Evolutionary conservation across 92 coral and sea anemone genomes (phyloP).

Genomic region (Phenganax marumi): DNA sequence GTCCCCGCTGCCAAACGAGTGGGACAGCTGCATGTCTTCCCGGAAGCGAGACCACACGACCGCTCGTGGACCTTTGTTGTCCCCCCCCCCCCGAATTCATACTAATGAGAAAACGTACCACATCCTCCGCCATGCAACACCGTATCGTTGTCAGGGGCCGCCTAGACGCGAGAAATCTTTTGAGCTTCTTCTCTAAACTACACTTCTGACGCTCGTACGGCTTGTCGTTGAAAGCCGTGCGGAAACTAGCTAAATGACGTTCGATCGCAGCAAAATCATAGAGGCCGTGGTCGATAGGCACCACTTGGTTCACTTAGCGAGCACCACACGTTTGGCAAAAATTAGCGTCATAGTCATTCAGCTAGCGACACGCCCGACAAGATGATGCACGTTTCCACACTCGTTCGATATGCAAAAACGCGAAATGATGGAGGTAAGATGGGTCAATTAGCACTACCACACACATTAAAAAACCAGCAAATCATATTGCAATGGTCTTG

Average conservation of each 20-base stretch:
- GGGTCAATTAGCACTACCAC: constrained; percentile 1
- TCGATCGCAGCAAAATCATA: constrained; percentile 15
- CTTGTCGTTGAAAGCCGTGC: neutral
- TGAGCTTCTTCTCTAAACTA: constrained; percentile 40
- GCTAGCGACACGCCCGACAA: constrained; percentile 1
- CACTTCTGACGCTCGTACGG: constrained; percentile 56
- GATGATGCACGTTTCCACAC: constrained; percentile 26
- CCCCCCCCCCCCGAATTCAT: constrained; percentile 25
- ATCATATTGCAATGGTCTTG: constrained; percentile 59
- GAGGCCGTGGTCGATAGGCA: neutral
- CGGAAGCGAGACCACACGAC: neutral
- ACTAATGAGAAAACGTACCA: too few species aligned
- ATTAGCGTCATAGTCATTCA: constrained; percentile 33
- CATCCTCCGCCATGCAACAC: too few species aligned
- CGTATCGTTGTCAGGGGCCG: constrained; percentile 31
- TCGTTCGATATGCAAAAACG: neutral
- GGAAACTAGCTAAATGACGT: neutral
- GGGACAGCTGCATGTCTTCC: constrained; percentile 34
- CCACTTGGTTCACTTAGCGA: neutral
- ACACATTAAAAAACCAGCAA: constrained; percentile 60
- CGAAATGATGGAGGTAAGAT: too few species aligned
- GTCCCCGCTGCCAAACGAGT: constrained; percentile 42
- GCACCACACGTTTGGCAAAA: constrained; percentile 31
- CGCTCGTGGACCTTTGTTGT: constrained; percentile 25
- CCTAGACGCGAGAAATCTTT: constrained; percentile 35